phyloP scores from a whole-genome alignment of 2,797 vertebrate genomes.

The Megaceryle alcyon region DNA sequence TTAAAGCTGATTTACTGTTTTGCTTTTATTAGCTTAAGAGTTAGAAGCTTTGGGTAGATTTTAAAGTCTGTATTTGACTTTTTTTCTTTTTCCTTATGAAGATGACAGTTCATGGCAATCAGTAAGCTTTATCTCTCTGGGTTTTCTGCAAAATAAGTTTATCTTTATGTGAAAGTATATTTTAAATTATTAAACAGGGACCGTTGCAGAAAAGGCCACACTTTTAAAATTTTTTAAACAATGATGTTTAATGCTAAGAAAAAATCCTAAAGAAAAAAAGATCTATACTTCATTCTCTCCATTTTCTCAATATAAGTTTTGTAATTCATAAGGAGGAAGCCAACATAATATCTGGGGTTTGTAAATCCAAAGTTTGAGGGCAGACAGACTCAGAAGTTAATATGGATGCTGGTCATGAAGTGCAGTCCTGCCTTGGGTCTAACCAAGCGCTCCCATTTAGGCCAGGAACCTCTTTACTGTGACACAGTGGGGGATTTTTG shows the following conservation, averaged over 20 bases:
- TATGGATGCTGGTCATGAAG: not conserved
- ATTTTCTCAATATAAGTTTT: not conserved
- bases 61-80: slow-evolving; percentile 27
- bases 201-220: not conserved
- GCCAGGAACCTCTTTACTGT: not conserved
- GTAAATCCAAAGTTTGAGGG: not conserved
- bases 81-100: not conserved
- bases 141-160: not conserved
- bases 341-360: not conserved
- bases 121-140: slow-evolving; percentile 17
- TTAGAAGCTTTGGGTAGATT: slow-evolving; percentile 38
- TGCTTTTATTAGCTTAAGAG: slow-evolving; percentile 34
- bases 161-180: not conserved
- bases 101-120: slow-evolving; percentile 17
- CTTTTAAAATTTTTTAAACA: not conserved
- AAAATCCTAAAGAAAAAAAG: not conserved
- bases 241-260: not conserved
- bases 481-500: not conserved
- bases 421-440: not conserved
- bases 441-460: not conserved
- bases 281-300: not conserved
- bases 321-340: not conserved
- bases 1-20: slow-evolving; percentile 33
- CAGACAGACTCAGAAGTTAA: accelerated
- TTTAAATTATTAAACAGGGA: not conserved